Base-by-base conservation (phyloP, 1,140 invertebrate species). In the Rhopalosiphum padi region DNA sequence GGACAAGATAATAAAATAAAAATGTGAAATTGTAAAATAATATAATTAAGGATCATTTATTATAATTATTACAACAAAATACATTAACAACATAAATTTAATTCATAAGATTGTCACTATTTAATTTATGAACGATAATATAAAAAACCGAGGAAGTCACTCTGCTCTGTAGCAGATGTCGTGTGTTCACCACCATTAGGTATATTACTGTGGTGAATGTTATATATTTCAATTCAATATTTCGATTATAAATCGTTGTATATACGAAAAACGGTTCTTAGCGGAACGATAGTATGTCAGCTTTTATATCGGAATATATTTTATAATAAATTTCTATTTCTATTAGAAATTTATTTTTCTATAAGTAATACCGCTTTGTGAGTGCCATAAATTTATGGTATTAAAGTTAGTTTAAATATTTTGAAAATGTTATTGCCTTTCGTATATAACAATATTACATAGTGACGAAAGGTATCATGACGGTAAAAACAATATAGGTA, bases 1-100 rank as follows among this genome's bases (percentile, higher is more conserved):
- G 87, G 48, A 88, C 87, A 35, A 51, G 87, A 35, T 51, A 88
- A 88, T 51, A 88, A 48, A 88, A 48, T 37, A 88, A 51, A 88
- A 88, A 88, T 23, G 21, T 9, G 30, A 51, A 88, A 88, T 88
- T 35, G 46, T 35, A 35, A 51, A 51, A 88, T 51, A 88, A 88
- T 88, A 51, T 88, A 18, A 88, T 88, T 35, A 53, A 51, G 48
- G 30, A 88, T 51, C 48, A 88, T 88, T 88, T 51, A 35, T 88
- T 88, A 88, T 35, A 88, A 88, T 88, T 88, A 51, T 53, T 88
- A 88, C 85, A n/a, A 5, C 85, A 46, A n/a, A 46, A 21, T 21
- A 9, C 46, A 88, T 88, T 51, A 51, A 88, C 51, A 1, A 53
- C 48, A 53, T 88, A 35, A 37, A 88, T 22, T 3, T 37, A 35